Conservation (phyloP, 2,113 vertebrate species). For the Phoenicopterus ruber region DNA sequence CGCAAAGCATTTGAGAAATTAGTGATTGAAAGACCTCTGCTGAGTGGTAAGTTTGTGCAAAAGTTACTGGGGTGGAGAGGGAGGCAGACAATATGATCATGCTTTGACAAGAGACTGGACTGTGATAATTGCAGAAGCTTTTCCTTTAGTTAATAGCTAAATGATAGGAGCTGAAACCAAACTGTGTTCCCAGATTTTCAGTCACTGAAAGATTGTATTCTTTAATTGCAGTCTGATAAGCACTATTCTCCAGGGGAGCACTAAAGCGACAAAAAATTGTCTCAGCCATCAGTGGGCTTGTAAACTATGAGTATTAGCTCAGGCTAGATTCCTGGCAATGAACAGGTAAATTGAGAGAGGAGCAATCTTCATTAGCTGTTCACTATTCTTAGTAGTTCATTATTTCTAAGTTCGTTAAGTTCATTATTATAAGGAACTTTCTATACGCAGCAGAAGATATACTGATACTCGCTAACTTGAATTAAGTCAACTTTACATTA, state of each 20-base stretch:
- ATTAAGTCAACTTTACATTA: background rate
- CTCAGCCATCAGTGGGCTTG: background rate
- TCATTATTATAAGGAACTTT: background rate
- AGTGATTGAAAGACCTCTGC: background rate
- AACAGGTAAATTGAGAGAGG: background rate
- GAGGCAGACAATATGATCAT: background rate
- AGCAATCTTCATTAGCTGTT: background rate
- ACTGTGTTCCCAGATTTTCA: background rate
- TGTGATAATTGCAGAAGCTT: background rate
- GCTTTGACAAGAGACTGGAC: background rate
- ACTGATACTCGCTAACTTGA: background rate
- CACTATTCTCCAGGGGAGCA: background rate
- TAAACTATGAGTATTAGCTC: background rate
- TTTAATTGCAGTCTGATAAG: background rate
- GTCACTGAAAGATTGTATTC: background rate
- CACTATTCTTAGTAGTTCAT: background rate
- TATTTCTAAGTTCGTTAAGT: background rate
- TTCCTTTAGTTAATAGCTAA: background rate
- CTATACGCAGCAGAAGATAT: background rate
- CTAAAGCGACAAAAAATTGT: background rate
- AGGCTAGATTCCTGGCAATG: background rate
- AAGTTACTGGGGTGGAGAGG: background rate
- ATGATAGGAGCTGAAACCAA: background rate
- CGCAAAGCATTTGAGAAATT: background rate
- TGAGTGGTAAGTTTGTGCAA: background rate